Conservation (phyloP, 2,797 vertebrate genomes). For the Peromyscus attwateri region DNA sequence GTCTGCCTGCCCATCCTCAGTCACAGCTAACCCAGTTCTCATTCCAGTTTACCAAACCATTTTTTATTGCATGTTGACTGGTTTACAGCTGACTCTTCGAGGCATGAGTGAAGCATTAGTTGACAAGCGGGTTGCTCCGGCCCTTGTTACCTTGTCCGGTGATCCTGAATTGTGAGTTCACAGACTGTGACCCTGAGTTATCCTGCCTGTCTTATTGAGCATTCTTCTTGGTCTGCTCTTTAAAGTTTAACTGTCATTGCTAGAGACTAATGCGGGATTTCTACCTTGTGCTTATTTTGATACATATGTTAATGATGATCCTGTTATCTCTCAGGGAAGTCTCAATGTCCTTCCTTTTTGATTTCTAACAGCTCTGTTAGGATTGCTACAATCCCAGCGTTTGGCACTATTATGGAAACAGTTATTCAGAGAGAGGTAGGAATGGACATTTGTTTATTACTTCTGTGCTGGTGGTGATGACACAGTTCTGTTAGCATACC, state of each 20-base stretch:
- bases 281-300: conserved; percentile 88
- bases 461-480: not conserved
- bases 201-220: conserved; percentile 88
- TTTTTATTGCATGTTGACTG: conserved; percentile 94
- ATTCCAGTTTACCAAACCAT: conserved; percentile 90
- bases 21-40: conserved; percentile 90
- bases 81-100: conserved; percentile 99
- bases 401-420: conserved; percentile 99
- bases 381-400: conserved; percentile 99
- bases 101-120: conserved; percentile 99
- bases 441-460: conserved; percentile 35
- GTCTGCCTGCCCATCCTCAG: conserved; percentile 90
- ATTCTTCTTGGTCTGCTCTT: conserved; percentile 87
- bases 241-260: conserved; percentile 83
- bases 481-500: not conserved
- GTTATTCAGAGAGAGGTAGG: conserved; percentile 98
- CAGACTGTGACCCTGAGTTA: conserved; percentile 91
- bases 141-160: conserved; percentile 99
- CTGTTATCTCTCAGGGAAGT: conserved; percentile 65
- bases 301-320: conserved; percentile 76
- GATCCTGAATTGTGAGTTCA: conserved; percentile 99
- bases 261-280: conserved; percentile 90
- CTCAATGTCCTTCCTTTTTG: conserved; percentile 80
- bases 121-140: conserved; percentile 99
- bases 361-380: conserved; percentile 94